Conservation (phyloP, 92 coral and sea anemone species). For the Porites cylindrica region DNA sequence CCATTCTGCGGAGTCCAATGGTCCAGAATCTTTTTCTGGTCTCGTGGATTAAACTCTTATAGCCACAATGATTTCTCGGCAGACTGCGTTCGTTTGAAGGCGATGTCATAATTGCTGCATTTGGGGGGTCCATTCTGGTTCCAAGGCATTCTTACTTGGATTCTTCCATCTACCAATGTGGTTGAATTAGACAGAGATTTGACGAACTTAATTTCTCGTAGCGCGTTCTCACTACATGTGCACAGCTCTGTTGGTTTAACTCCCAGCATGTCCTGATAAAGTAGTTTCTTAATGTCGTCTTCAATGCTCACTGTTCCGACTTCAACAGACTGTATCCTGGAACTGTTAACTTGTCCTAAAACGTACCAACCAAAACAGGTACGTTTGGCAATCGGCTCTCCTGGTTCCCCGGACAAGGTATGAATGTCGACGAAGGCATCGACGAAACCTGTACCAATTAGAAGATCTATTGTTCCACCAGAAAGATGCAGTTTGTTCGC, state of each 20-base stretch:
- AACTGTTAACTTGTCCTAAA: slow-evolving; percentile 35
- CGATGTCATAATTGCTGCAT: no score
- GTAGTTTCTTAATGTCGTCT: slow-evolving; percentile 62
- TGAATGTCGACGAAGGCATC: slow-evolving; percentile 69
- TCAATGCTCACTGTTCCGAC: slow-evolving; percentile 55
- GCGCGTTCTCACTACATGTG: slow-evolving; percentile 60
- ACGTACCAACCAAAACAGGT: slow-evolving; percentile 70
- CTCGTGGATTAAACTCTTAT: no score
- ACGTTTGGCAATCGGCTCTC: slow-evolving; percentile 62
- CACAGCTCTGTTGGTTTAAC: slow-evolving; percentile 68
- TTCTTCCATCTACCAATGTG: slow-evolving; percentile 56
- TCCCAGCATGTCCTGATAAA: slow-evolving; percentile 65
- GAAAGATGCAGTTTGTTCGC: slow-evolving; percentile 12
- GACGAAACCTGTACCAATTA: slow-evolving; percentile 72
- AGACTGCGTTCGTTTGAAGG: no score
- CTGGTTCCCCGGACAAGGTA: slow-evolving; percentile 25
- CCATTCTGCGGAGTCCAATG: no score
- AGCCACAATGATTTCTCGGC: background rate
- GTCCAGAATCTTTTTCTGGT: no score
- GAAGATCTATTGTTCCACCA: slow-evolving; percentile 65
- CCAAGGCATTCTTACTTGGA: slow-evolving; percentile 76
- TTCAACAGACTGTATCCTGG: slow-evolving; percentile 58
- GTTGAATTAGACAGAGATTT: slow-evolving; percentile 60
- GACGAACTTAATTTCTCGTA: slow-evolving; percentile 64
- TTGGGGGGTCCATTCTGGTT: no score